Conservation (phyloP, 2,797 vertebrate genomes). For the Cephalopachus bancanus region DNA sequence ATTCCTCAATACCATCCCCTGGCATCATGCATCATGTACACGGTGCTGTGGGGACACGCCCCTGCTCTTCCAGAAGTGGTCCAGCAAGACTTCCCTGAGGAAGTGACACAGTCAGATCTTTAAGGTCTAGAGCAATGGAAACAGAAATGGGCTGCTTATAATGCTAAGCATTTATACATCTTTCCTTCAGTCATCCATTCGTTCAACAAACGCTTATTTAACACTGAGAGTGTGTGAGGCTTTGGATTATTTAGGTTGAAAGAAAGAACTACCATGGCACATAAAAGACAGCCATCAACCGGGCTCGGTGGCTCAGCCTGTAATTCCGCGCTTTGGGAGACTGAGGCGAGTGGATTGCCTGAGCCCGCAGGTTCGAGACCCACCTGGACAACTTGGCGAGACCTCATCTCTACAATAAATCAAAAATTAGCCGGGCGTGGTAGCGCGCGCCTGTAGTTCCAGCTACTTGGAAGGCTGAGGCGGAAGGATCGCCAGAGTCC, state of each 20-base stretch:
- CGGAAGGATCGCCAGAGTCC: neutral
- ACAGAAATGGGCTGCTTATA: neutral
- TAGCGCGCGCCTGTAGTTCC: too few relatives aligned
- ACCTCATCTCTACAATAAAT: too few relatives aligned
- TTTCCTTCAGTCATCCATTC: neutral
- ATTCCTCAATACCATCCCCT: too few relatives aligned
- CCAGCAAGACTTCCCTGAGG: neutral
- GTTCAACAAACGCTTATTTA: neutral
- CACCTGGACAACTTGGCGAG: too few relatives aligned
- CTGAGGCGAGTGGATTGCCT: neutral
- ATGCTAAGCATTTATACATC: neutral
- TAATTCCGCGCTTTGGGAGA: neutral
- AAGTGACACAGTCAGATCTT: neutral
- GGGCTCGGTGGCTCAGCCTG: neutral
- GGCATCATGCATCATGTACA: rapidly evolving
- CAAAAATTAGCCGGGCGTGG: too few relatives aligned
- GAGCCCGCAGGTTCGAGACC: too few relatives aligned
- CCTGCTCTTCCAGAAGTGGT: neutral
- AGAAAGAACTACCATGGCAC: neutral
- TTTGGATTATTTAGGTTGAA: neutral
- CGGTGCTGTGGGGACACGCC: neutral
- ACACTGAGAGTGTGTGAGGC: neutral
- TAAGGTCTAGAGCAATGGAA: neutral
- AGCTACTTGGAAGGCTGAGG: too few relatives aligned
- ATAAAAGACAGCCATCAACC: neutral